Evolutionary conservation across 1,140 invertebrate species (phyloP).

Genomic region (Centruroides vittatus): DNA sequence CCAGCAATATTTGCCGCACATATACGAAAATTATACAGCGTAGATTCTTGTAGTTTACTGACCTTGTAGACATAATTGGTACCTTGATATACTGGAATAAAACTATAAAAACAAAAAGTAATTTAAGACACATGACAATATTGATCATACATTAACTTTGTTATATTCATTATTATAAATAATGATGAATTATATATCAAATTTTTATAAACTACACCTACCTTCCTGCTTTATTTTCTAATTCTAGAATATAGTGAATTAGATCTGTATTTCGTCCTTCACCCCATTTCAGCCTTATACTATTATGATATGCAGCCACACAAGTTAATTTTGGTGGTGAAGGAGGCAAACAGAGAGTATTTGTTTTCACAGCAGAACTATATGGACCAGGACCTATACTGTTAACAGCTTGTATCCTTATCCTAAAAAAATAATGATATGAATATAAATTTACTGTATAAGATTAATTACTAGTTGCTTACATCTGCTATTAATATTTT

Average conservation of each 20-base stretch:
- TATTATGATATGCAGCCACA: constrained; percentile 53
- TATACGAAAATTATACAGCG: constrained; percentile 62
- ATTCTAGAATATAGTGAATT: constrained; percentile 62
- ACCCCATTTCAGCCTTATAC: constrained; percentile 71
- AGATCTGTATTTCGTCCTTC: constrained; percentile 47
- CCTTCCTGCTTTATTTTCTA: constrained; percentile 33
- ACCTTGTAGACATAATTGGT: constrained; percentile 58
- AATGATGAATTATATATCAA: too few species aligned
- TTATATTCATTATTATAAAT: too few species aligned
- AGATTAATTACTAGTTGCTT: too few species aligned
- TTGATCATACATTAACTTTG: too few species aligned
- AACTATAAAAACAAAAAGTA: constrained; percentile 25
- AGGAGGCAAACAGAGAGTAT: constrained; percentile 59
- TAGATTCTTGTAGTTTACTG: constrained; percentile 60
- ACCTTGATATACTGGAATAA: constrained; percentile 61
- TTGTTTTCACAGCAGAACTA: constrained; percentile 49
- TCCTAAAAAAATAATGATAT: constrained; percentile 24
- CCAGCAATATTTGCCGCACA: constrained; percentile 68
- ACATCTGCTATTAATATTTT: too few species aligned
- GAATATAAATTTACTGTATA: too few species aligned
- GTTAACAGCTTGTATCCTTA: constrained; percentile 65
- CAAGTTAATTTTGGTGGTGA: constrained; percentile 55
- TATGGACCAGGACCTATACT: constrained; percentile 61
- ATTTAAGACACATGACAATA: neutral
- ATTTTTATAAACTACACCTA: neutral